These are phyloP conservation scores for Petrophora chlorosata DNA, from an alignment of 2,888 invertebrate species.

Conservation along the genomic window DNA sequence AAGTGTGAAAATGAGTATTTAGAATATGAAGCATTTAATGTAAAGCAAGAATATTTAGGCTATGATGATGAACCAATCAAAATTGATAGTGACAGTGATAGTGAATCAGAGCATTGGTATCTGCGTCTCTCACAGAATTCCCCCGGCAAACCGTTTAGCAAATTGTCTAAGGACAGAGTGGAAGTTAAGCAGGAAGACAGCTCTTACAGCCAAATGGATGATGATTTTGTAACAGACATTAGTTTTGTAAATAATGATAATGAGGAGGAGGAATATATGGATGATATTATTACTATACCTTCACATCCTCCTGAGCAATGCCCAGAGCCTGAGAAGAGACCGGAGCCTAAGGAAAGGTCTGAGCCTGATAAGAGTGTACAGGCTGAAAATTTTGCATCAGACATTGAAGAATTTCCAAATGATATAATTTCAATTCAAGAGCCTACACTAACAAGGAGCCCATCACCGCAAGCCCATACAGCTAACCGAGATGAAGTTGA, in stretches of 20 bases:
- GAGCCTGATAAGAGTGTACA: constrained; percentile 24
- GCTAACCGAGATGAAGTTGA: constrained; percentile 46
- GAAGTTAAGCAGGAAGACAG: constrained; percentile 53
- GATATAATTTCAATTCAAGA: constrained; percentile 38
- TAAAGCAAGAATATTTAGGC: constrained; percentile 69
- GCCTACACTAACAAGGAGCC: constrained; percentile 14
- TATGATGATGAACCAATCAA: constrained; percentile 67
- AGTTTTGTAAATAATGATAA: constrained; percentile 41
- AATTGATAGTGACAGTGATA: constrained; percentile 76
- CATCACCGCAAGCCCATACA: neutral
- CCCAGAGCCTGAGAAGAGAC: constrained; percentile 1
- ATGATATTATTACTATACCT: constrained; percentile 61
- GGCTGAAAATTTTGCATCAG: constrained; percentile 13
- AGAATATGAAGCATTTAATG: constrained; percentile 66
- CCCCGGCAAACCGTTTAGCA: constrained; percentile 64
- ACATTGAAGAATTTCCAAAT: constrained; percentile 36
- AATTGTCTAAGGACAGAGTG: constrained; percentile 39
- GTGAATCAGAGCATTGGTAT: constrained; percentile 80
- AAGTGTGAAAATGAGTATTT: constrained; percentile 62
- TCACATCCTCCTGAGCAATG: constrained; percentile 33
- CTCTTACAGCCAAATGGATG: constrained; percentile 74
- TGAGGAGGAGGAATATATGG: constrained; percentile 57
- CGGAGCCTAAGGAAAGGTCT: too few species aligned
- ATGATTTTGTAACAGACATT: constrained; percentile 35
- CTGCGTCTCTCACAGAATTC: constrained; percentile 80